Percentiles rank a stretch among this genome's conserved stretches.
These are phyloP conservation scores for Dendropsophus ebraccatus DNA, from an alignment of 2,113 vertebrate species.

Conservation along the genomic window DNA sequence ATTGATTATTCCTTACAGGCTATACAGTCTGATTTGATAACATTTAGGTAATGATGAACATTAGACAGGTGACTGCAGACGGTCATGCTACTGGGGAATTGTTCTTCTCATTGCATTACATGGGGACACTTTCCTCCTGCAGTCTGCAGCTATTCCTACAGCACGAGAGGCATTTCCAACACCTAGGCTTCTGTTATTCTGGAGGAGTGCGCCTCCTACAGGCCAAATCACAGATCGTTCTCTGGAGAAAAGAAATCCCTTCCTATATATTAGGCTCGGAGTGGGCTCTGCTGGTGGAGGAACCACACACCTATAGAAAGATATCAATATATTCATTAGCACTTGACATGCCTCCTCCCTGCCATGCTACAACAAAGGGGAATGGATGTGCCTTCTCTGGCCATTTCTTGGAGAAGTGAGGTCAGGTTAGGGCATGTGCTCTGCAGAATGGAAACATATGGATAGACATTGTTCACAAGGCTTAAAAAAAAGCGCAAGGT, in stretches of 20 bases:
- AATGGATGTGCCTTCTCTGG: neutral
- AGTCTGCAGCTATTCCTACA: neutral
- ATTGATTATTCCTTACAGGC: constrained; percentile 66
- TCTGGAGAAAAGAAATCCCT: neutral
- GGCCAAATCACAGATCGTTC: constrained; percentile 55
- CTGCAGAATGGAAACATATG: constrained; percentile 2
- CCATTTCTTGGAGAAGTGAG: constrained; percentile 30
- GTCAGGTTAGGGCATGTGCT: neutral
- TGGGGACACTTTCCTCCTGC: neutral
- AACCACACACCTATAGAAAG: neutral
- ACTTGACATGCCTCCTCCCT: constrained; percentile 42
- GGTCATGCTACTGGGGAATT: constrained; percentile 57
- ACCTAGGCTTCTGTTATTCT: neutral
- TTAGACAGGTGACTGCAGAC: constrained; percentile 57
- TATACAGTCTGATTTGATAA: constrained; percentile 57
- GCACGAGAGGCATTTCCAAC: neutral
- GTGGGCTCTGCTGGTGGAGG: neutral
- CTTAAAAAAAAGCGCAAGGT: neutral
- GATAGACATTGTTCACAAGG: neutral
- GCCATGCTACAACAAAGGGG: neutral
- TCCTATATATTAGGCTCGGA: neutral
- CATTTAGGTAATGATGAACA: constrained; percentile 64
- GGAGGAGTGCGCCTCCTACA: constrained; percentile 56
- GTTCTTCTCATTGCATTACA: constrained; percentile 59
- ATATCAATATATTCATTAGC: neutral